A percentile compares a stretch with the other conserved stretches of the same genome.
Conservation (phyloP, 2,797 vertebrate genomes). For the Chloroceryle amazona region DNA sequence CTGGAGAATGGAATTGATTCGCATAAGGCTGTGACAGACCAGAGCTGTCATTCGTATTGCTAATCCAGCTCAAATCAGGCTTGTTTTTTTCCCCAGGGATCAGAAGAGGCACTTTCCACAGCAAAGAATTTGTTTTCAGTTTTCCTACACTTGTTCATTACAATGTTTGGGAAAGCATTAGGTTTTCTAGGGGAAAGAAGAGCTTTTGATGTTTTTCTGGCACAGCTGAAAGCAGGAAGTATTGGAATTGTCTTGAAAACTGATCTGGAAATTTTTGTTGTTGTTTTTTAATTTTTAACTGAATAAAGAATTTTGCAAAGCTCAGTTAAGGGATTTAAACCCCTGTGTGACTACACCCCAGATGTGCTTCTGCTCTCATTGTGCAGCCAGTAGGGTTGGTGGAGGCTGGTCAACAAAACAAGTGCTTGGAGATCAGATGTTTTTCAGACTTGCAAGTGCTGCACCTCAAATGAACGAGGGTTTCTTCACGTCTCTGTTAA, state of each 20-base stretch:
- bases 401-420: background rate
- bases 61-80: constrained; percentile 47
- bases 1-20: background rate
- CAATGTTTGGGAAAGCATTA: background rate
- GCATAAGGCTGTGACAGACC: constrained; percentile 11
- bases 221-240: background rate
- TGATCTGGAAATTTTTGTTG: background rate
- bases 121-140: background rate
- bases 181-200: background rate
- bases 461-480: background rate
- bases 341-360: background rate
- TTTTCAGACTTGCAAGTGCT: background rate
- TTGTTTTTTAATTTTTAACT: background rate
- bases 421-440: background rate
- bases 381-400: background rate
- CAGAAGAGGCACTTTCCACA: background rate
- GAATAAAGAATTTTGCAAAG: background rate
- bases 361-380: background rate
- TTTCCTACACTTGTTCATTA: background rate
- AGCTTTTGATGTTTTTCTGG: constrained; percentile 12
- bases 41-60: constrained; percentile 9
- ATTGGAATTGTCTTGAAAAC: background rate
- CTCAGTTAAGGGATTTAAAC: background rate
- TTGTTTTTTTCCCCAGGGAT: background rate
- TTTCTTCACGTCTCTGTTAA: background rate